phyloP scores from a whole-genome alignment of 35 echinoderm and acorn worm genomes.

The Lytechinus variegatus region DNA sequence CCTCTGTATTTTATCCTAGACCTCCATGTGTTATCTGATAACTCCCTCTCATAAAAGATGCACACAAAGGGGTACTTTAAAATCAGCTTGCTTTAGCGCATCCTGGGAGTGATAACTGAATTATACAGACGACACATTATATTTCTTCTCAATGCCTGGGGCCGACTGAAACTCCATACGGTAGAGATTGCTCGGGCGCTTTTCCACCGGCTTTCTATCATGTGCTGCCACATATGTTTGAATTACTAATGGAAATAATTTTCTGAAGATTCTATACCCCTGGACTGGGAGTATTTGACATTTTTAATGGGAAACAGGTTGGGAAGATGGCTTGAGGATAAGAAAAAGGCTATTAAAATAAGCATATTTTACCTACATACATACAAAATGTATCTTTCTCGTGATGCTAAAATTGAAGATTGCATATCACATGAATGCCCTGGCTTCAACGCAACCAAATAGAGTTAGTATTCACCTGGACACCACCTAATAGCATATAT shows the following conservation, averaged over 20 bases:
- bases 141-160: conserved; percentile 23
- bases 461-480: neutral
- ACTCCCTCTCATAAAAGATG: neutral
- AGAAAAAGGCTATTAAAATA: neutral
- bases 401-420: neutral
- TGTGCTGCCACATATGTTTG: conserved; percentile 1
- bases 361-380: neutral
- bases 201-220: neutral
- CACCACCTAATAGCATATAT: neutral
- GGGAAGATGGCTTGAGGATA: neutral
- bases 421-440: neutral
- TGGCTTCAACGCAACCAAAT: neutral
- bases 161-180: conserved; percentile 17
- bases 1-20: neutral
- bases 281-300: neutral
- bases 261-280: neutral
- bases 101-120: conserved; percentile 30
- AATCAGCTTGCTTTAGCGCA: conserved; percentile 34
- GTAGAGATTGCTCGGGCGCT: neutral
- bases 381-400: neutral
- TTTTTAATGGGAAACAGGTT: neutral
- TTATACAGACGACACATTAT: conserved; percentile 28
- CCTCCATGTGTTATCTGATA: neutral
- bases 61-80: neutral
- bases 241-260: conserved; percentile 8